Evolutionary conservation across 2,888 invertebrate species (phyloP), one percentile per base, ranked within the genome.

Genomic region (Melangyna quadrimaculata): DNA sequence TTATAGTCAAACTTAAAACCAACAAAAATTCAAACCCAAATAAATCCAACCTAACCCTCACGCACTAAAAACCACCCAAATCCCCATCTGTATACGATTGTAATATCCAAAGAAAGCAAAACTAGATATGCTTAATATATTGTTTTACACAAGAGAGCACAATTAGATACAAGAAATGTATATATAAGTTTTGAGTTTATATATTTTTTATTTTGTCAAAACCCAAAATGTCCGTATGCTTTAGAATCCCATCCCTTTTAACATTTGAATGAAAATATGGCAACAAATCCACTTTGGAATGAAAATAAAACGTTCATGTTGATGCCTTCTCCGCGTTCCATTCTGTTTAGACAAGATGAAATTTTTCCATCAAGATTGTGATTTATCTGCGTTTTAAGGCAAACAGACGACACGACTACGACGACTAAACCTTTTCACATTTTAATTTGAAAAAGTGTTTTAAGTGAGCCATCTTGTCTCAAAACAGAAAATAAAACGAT

Each of bases 361-460:
- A 75, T 65, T 81, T 71, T 65, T 40, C 70, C 70, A 77, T 77
- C 75, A 65, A 75, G 81, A 81, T 81, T 81, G 81, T 81, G 77
- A 75, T 77, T 77, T 81, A 81, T 81, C 63, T 75, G 71, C 43
- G 69, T 72, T 65, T 78, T 63, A 65, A 72, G 45, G 51, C 40
- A n/a, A 24, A 27, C 19, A 37, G 24, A 22, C 72, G 22, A 69
- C 6, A 40, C 43, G 29, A 45, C 40, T n/a, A n/a, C n/a, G n/a
- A n/a, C n/a, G n/a, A n/a, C n/a, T n/a, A n/a, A n/a, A n/a, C 55
- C 48, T 70, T 40, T 61, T 19, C 14, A 35, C 19, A 48, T 72
- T 53, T 69, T 24, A 48, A 48, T 55, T 65, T 71, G 43, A 27
- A 35, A 51, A 72, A 57, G 35, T 37, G 35, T 67, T 75, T 57